These are phyloP conservation scores for Rhopalosiphum padi DNA, from an alignment of 1,140 invertebrate species.

Conservation along the genomic window DNA sequence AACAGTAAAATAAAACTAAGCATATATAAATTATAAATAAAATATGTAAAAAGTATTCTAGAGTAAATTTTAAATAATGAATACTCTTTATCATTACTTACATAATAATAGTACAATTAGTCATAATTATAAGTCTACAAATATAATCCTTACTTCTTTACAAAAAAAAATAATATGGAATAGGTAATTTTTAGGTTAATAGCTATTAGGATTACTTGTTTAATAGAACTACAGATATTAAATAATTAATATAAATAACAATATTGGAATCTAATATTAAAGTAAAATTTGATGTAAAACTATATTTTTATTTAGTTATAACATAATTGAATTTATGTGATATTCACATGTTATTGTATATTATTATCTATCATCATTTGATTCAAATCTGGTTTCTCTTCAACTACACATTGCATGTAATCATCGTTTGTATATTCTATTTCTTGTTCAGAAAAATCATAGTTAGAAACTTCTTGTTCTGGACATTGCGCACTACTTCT, in stretches of 20 bases:
- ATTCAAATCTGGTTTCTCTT: not conserved
- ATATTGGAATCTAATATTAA: not conserved
- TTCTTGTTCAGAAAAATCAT: not conserved
- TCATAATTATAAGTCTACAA: not conserved
- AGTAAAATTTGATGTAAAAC: not conserved
- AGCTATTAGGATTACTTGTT: not conserved
- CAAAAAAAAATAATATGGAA: not conserved
- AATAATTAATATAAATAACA: not conserved
- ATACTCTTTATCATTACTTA: not conserved
- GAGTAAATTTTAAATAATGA: not conserved
- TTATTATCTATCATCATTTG: not conserved
- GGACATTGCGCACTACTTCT: not conserved
- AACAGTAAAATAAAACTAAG: not conserved
- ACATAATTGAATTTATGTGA: not conserved
- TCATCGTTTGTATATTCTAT: not conserved
- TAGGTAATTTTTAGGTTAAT: not conserved
- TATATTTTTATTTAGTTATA: not conserved
- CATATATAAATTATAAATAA: not conserved
- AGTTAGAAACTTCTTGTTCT: not conserved
- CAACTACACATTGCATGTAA: not conserved
- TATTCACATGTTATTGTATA: not conserved
- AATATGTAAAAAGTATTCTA: not conserved
- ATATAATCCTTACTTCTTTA: not conserved
- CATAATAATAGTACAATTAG: not conserved
- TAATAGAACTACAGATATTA: not conserved